These are phyloP conservation scores for Drosophila picticornis DNA, from an alignment of 2,888 invertebrate genomes.

Conservation along the genomic window DNA sequence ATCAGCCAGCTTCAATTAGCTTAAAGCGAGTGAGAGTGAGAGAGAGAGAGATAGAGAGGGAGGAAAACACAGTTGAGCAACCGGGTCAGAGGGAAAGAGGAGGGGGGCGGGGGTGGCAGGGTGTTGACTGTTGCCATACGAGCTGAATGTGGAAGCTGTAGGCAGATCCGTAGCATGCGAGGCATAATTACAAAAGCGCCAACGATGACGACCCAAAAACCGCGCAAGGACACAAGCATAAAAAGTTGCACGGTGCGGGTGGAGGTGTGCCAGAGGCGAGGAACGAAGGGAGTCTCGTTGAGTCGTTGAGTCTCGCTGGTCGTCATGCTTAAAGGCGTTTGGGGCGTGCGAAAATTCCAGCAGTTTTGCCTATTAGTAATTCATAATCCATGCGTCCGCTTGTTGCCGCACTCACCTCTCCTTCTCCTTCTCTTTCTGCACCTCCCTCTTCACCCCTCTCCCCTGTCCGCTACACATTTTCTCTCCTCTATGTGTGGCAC, in stretches of 20 bases:
- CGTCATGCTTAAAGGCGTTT: constrained; percentile 35
- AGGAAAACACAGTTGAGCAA: constrained; percentile 12
- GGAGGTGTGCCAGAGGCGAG: neutral
- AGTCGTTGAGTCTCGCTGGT: constrained; percentile 11
- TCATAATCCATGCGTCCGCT: constrained; percentile 65
- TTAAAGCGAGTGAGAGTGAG: constrained; percentile 10
- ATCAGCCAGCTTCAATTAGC: constrained; percentile 61
- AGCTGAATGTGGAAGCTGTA: constrained; percentile 14
- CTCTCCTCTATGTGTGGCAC: constrained; percentile 13
- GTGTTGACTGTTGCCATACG: constrained; percentile 31
- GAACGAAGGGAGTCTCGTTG: neutral
- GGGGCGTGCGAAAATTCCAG: constrained; percentile 73
- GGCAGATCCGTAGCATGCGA: constrained; percentile 42
- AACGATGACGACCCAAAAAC: constrained; percentile 55
- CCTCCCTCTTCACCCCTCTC: neutral
- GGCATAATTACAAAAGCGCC: constrained; percentile 73
- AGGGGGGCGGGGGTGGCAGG: no score
- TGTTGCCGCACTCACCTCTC: constrained; percentile 5
- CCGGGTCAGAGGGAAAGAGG: constrained; percentile 27
- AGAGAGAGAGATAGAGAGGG: neutral
- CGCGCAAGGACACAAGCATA: constrained; percentile 13
- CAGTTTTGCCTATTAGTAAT: constrained; percentile 76
- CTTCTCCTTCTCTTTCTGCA: neutral
- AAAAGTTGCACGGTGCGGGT: neutral
- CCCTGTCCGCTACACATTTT: neutral